Evolutionary conservation across 2,888 invertebrate species (phyloP), one percentile per base, ranked within the genome.

Genomic region (Thymelicus acteon): DNA sequence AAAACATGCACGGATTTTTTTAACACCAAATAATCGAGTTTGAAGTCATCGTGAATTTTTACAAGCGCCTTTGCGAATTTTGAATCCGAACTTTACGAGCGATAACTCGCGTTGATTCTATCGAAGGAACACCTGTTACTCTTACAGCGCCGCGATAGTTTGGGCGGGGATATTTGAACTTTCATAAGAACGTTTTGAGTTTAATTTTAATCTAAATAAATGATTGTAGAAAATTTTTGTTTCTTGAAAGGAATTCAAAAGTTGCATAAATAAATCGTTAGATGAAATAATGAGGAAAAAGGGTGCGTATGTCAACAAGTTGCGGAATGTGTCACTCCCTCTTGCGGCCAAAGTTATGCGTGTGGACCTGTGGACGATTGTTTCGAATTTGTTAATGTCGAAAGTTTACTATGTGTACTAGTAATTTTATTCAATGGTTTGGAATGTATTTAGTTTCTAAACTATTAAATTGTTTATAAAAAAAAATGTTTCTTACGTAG

Each of bases 121-220:
- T 31, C 8, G 47, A 44, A 49, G 15, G 61, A 61, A 68, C 68
- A 68, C 68, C 68, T 68, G 68, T 68, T 68, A 68, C 68, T 62
- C 62, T 52, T 19, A 15, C 6, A n/a, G 67, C 60, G 52, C 54
- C 13, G 37, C 61, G 8, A 49, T 57, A 37, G 44, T 8, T 54
- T 37, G 52, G 47, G 47, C 61, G 61, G 54, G 68, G 44, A 19
- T 24, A 31, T 54, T 12, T 3, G 10, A 12, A 24, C 24, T 7
- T 54, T 54, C 10, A 13, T 52, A 6, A 24, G 4, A 54, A 24
- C 49, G 15, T 49, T 49, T 6, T 15, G 12, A 10, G 15, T 49
- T 6, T 7, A 6, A 7, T 10, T 54, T 24, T 8, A 0, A 54
- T n/a, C 8, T 19, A 0, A 54, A 15, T 15, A 15, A 19, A 19